These are phyloP conservation scores for Tenthredo mesomela DNA, from an alignment of 2,888 invertebrate species.

Conservation along the genomic window DNA sequence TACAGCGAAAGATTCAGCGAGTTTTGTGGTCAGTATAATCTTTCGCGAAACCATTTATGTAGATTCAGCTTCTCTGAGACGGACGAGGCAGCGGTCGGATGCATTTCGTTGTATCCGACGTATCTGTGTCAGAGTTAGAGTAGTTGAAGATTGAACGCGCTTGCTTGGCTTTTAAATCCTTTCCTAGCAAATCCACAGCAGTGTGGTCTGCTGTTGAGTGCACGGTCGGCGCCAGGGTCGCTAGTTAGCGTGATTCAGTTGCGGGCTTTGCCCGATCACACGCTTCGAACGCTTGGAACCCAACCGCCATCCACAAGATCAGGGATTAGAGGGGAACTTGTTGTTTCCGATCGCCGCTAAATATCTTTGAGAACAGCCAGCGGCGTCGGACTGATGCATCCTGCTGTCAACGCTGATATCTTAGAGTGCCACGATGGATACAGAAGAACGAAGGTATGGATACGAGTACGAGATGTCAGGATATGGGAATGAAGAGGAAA, in stretches of 20 bases:
- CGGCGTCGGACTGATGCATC: constrained; percentile 53
- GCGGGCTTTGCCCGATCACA: constrained; percentile 64
- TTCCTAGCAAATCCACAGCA: constrained; percentile 53
- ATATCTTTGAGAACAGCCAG: constrained; percentile 64
- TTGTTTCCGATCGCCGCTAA: constrained; percentile 71
- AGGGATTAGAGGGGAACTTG: constrained; percentile 71
- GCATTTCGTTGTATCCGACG: constrained; percentile 27
- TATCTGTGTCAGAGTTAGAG: constrained; percentile 39
- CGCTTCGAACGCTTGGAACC: constrained; percentile 61
- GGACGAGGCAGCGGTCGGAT: constrained; percentile 12
- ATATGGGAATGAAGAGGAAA: not conserved
- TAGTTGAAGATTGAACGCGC: constrained; percentile 49
- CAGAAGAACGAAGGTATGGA: constrained; percentile 21
- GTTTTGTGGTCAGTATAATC: constrained; percentile 4
- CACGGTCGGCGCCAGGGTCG: constrained; percentile 59
- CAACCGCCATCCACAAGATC: constrained; percentile 63
- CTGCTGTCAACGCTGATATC: constrained; percentile 49
- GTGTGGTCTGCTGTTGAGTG: constrained; percentile 67
- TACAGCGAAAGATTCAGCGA: not conserved
- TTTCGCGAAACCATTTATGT: constrained; percentile 34
- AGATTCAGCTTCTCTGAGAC: constrained; percentile 24
- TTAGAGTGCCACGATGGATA: constrained; percentile 33
- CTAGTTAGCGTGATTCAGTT: constrained; percentile 71
- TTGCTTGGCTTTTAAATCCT: constrained; percentile 54
- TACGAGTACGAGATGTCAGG: constrained; percentile 18